Evolutionary conservation across 2,888 invertebrate genomes (phyloP).

Genomic region (Muschampia plurimacula): DNA sequence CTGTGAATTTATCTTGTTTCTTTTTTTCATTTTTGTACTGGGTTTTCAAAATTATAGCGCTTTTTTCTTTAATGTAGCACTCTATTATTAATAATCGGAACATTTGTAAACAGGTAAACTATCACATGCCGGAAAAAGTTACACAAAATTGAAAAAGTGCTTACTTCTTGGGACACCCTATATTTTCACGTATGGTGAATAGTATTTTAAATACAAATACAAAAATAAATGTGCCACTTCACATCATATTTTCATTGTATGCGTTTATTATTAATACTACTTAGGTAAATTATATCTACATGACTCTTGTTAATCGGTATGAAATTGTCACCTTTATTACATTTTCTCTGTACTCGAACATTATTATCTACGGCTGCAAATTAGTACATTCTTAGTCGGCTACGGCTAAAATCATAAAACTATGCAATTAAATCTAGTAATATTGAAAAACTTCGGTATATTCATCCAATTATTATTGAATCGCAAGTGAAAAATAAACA

Average conservation of each 20-base stretch:
- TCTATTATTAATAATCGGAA: too few species aligned
- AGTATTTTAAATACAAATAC: conserved; percentile 30
- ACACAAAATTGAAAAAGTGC: too few species aligned
- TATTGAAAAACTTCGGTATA: neutral
- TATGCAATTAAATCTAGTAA: neutral
- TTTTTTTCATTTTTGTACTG: too few species aligned
- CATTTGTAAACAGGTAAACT: too few species aligned
- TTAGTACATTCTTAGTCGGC: neutral
- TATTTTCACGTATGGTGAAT: too few species aligned
- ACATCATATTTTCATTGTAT: conserved; percentile 44
- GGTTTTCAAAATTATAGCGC: too few species aligned
- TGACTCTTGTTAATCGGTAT: conserved; percentile 52
- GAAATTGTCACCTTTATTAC: conserved; percentile 41
- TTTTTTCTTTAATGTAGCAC: too few species aligned
- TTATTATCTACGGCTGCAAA: conserved; percentile 25
- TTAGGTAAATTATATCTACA: conserved; percentile 54
- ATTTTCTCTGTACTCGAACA: neutral
- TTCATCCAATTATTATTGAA: neutral
- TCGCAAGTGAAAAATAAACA: too few species aligned
- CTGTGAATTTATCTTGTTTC: too few species aligned
- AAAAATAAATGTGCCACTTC: conserved; percentile 46
- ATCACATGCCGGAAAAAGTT: too few species aligned
- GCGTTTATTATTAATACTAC: conserved; percentile 45
- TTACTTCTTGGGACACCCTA: too few species aligned
- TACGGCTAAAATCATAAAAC: conserved; percentile 13